These are phyloP conservation scores for Petrolisthes manimaculis DNA, from an alignment of 2,888 invertebrate species.

Conservation along the genomic window DNA sequence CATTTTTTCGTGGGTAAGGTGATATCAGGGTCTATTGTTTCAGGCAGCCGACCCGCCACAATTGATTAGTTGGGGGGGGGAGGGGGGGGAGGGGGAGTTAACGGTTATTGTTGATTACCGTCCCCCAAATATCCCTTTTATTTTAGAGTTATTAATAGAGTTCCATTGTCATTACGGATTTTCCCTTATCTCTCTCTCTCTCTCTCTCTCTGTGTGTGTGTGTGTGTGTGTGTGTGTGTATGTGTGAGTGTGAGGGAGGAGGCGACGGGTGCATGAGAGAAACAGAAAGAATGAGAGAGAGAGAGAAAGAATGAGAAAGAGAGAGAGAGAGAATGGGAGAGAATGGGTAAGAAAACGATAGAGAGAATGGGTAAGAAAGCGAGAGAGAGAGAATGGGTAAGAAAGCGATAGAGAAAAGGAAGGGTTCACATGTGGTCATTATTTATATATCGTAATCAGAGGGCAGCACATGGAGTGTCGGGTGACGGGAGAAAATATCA, in stretches of 20 bases:
- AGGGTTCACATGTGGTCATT: slow-evolving; percentile 7
- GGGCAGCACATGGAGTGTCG: slow-evolving; percentile 11
- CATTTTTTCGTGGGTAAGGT: slow-evolving; percentile 46
- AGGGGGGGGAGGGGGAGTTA: not conserved
- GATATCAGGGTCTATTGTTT: slow-evolving; percentile 51
- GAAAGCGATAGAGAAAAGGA: not conserved
- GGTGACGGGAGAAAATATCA: slow-evolving; percentile 6
- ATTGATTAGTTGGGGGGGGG: slow-evolving; percentile 48
- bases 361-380: not conserved
- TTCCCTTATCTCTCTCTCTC: not conserved
- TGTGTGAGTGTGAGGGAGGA: not conserved
- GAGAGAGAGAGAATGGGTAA: not conserved
- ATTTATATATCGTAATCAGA: slow-evolving; percentile 19
- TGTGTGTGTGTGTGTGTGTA: not conserved
- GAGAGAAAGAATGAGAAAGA: slow-evolving; percentile 5
- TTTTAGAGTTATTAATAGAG: slow-evolving; percentile 20
- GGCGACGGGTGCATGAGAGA: not conserved
- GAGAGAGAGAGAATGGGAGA: not conserved
- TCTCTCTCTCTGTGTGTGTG: slow-evolving; percentile 4
- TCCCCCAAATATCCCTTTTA: slow-evolving; percentile 7
- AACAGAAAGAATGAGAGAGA: not conserved
- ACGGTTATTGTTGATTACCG: slow-evolving; percentile 27
- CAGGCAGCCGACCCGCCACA: slow-evolving; percentile 35
- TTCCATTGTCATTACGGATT: slow-evolving; percentile 30
- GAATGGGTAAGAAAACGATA: not conserved